Evolutionary conservation across 2,113 vertebrate species (phyloP), one percentile per base, ranked within the genome.

Genomic region (Macaca mulatta): DNA sequence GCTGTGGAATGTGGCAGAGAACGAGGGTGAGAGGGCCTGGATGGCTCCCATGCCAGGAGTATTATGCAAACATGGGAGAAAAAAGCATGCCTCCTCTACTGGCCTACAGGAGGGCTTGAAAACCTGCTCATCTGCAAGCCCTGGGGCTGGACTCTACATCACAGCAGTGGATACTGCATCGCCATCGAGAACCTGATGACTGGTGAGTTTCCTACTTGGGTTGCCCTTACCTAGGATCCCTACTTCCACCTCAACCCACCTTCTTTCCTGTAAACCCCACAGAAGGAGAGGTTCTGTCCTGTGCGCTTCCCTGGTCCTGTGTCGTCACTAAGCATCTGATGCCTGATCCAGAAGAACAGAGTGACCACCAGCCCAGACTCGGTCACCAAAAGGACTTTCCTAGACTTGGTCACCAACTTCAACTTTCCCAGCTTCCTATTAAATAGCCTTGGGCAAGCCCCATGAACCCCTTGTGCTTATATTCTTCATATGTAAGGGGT

Each of bases 161-260:
- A 7, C 16, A 35, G 8, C 12, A 5, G 27, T 3, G 27, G n/a
- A 9, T 6, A 2, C 13, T 27, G 45, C 10, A 0, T 5, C 59
- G 74, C 35, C 27, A 20, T 9, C 3, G 0, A 40, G 18, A 50
- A 43, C 55, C 72, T 30, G 5, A 2, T 1, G 45, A 18, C 35
- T 80, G 72, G 57, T 74, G 85, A 81, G 72, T 40, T 80, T 52
- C 52, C 30, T n/a, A 17, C 32, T 7, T 16, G 45, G 48, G 50
- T 32, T 7, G 4, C 50, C 48, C 18, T 84, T 70, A 80, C 25
- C n/a, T 30, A 50, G 43, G 23, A 32, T 80, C 48, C 52, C 52
- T 17, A 52, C 25, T 30, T 52, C 50, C 16, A 17, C 20, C 70
- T 12, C 45, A 23, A 13, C 35, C 23, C 25, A 8, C 52, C 32